A percentile compares a stretch with the other conserved stretches of the same genome.
Evolutionary conservation across 2,888 invertebrate species (phyloP).

Genomic region (Subacronicta megacephala): DNA sequence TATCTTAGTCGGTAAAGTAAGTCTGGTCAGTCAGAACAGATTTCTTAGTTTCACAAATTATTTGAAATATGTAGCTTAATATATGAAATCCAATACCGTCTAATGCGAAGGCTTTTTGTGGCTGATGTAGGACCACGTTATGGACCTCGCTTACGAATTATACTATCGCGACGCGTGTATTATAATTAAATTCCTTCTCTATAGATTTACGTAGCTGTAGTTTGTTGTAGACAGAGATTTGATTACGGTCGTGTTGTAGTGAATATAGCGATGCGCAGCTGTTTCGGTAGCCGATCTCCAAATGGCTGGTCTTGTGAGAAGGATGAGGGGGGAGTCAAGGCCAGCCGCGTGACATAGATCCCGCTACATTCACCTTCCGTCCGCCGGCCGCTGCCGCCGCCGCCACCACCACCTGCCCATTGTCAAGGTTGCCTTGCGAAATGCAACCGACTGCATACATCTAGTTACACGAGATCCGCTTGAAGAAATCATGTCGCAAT

Average conservation of each 20-base stretch:
- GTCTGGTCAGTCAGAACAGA: too few species aligned
- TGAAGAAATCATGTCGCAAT: conserved; percentile 74
- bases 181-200: too few species aligned
- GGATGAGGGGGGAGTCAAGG: conserved; percentile 85
- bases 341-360: conserved; percentile 83
- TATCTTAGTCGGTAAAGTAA: neutral
- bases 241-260: conserved; percentile 7
- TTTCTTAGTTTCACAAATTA: conserved; percentile 1
- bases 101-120: too few species aligned
- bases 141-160: too few species aligned
- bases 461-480: conserved; percentile 72
- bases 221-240: neutral
- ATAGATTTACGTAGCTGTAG: neutral
- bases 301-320: conserved; percentile 65
- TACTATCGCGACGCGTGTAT: too few species aligned
- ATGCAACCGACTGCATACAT: conserved; percentile 66
- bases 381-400: conserved; percentile 66
- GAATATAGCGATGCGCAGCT: conserved; percentile 24
- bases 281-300: conserved; percentile 60
- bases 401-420: conserved; percentile 75
- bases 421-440: conserved; percentile 87
- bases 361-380: conserved; percentile 87
- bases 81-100: neutral
- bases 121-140: too few species aligned
- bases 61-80: neutral